Evolutionary conservation across 2,113 vertebrate genomes (phyloP).

Genomic region (Microcebus murinus): DNA sequence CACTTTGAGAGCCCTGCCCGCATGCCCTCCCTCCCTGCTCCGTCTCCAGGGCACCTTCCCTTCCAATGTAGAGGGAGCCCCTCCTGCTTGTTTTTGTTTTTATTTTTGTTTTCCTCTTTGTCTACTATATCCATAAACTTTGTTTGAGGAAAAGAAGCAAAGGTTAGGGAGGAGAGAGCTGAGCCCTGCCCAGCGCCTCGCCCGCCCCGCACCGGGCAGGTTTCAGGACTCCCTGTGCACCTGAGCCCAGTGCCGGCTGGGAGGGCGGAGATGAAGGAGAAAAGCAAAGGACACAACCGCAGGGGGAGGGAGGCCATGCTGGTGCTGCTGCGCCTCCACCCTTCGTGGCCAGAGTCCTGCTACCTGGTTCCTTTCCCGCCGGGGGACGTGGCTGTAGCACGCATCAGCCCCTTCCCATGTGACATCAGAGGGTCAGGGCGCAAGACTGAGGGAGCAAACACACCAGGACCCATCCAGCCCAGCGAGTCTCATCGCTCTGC

Average conservation of each 20-base stretch:
- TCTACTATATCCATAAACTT: not conserved
- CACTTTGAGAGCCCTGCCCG: not conserved
- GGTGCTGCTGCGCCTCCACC: fast-evolving
- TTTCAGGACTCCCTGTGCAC: not conserved
- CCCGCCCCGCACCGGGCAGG: fast-evolving
- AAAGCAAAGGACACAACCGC: not conserved
- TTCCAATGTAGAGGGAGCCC: not conserved
- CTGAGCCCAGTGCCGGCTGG: fast-evolving
- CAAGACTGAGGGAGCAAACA: not conserved
- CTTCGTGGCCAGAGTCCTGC: fast-evolving
- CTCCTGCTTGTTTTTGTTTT: not conserved
- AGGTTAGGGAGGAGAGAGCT: not conserved
- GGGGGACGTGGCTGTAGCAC: not conserved
- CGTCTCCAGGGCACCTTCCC: not conserved
- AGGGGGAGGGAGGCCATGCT: fast-evolving
- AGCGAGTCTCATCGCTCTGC: not conserved
- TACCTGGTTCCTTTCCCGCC: fast-evolving
- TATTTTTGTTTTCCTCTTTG: not conserved
- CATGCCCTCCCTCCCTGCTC: not conserved
- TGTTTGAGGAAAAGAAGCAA: not conserved
- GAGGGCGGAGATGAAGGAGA: not conserved
- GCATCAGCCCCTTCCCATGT: fast-evolving
- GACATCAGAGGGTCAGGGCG: fast-evolving
- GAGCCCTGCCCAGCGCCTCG: too few relatives aligned
- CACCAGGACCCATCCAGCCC: not conserved